Conservation (phyloP, 2,113 vertebrate genomes). For the Hippocampus comes region DNA sequence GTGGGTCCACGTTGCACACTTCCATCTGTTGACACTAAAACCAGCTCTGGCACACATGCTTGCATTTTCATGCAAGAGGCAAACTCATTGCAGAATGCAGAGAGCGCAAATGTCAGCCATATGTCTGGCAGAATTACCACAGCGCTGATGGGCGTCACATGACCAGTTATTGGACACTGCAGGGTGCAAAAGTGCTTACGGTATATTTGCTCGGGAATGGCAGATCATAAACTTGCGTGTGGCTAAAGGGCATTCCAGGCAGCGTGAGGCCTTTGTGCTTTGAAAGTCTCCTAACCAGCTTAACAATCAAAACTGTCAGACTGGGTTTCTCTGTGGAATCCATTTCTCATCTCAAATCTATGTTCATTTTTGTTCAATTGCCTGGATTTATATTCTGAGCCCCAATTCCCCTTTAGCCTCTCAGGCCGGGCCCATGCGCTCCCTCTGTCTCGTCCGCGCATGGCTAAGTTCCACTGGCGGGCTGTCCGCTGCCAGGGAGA, state of each 20-base stretch:
- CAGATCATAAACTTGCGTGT: slow-evolving; percentile 22
- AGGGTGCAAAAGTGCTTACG: slow-evolving; percentile 27
- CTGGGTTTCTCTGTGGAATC: not conserved
- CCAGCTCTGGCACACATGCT: slow-evolving; percentile 21
- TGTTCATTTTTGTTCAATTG: not conserved
- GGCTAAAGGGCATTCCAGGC: slow-evolving; percentile 9
- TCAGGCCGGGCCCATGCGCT: slow-evolving; percentile 75
- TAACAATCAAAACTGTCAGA: not conserved
- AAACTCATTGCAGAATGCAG: slow-evolving; percentile 18
- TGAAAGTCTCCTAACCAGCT: not conserved
- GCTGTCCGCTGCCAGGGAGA: slow-evolving; percentile 80
- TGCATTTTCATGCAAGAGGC: slow-evolving; percentile 47
- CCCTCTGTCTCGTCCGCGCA: slow-evolving; percentile 67
- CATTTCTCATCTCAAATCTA: not conserved
- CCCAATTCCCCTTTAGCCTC: slow-evolving; percentile 62
- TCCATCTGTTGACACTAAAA: slow-evolving; percentile 43
- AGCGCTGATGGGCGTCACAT: slow-evolving; percentile 41
- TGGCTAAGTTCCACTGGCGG: slow-evolving; percentile 78
- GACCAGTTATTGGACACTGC: slow-evolving; percentile 42
- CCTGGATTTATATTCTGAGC: not conserved
- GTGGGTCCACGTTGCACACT: slow-evolving; percentile 11
- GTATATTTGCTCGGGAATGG: slow-evolving; percentile 8
- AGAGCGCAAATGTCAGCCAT: slow-evolving; percentile 48
- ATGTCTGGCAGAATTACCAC: slow-evolving; percentile 33
- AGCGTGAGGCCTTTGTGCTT: not conserved